Evolutionary conservation across 2,888 invertebrate species (phyloP), one percentile per base, ranked within the genome.

Genomic region (Baronia brevicornis): DNA sequence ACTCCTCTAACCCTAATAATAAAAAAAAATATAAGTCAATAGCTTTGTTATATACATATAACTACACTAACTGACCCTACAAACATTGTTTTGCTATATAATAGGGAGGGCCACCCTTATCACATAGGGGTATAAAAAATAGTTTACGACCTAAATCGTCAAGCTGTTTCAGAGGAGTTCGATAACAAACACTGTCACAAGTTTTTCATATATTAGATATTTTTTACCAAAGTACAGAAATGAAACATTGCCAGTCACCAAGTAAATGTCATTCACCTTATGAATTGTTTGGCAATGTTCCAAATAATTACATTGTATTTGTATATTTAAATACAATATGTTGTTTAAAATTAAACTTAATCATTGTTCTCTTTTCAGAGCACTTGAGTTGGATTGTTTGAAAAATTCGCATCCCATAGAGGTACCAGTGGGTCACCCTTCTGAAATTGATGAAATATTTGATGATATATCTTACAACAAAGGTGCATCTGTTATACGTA

Each of bases 381-480:
- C 96, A 8, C 66, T 95, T 45, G 93, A 94, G 52, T 80, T 97
- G 43, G 98, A 98, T 70, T 91, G 90, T 33, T 79, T 98, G 39
- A 91, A 94, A 57, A 96, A 93, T 66, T 96, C 96, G 20, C 98
- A 98, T 82, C 96, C 98, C 0, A 97, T 98, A 51, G 97, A 98
- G 85, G 96, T 96, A 29, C 94, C 95, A 6, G 97, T 97, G 1
- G 93, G 94, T 1, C 94, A 97, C 78, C 98, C 98, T 0, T 91
- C 92, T 4, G 97, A 98, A 75, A 93, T 98, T 36, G 97, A 97
- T 74, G 97, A 98, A 73, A 98, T 98, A 48, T 98, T 98, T 82
- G 98, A 98, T 82, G 94, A 94, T 52, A 98, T 98, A 54, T 97
- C 97, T 17, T 98, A 98, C 75, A 92, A 93, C 60, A 98, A 98